Base-by-base conservation (phyloP, 2,113 vertebrate genomes). In the Ardeotis arabs region DNA sequence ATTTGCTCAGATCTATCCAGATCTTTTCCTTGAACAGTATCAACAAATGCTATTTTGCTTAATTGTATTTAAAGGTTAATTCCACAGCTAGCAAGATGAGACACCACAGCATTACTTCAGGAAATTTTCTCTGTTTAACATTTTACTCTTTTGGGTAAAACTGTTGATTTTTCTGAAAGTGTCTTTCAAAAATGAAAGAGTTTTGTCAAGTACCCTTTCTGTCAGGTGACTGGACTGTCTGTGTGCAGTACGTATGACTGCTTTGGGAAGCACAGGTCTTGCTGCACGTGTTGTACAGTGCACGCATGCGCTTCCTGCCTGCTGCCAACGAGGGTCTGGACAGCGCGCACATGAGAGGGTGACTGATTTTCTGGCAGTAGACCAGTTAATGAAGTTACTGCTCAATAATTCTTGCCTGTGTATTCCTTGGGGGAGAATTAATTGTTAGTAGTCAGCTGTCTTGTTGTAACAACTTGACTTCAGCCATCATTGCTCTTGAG, bases 321-420 rank as follows among this genome's bases (percentile, higher is more conserved):
- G 95, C 83, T 95, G 85, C 91, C 89, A 50, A 2, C 6, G 0
- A 72, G 68, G 14, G 3, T 35, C 66, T 84, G 80, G 94, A 49
- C 87, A 72, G 60, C 72, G 35, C 91, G 35, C 52, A 39, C 83
- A 6, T 2, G 2, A 69, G 16, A 73, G 67, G 19, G 33, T 73
- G 53, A 66, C 63, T 90, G 95, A 95, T 81, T 95, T 96, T 95
- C 96, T 97, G 95, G 93, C 91, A 95, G 96, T 28, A 93, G 95
- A 96, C 73, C 52, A 35, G 29, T 63, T 89, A 21, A 4, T 52
- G n/a, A 78, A 73, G 31, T 37, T n/a, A 0, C 17, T 67, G 23
- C 56, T 67, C 2, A 14, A 2, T 81, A 29, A 29, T 27, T 67
- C 27, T 75, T 75, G 19, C 44, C 17, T 75, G 2, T 25, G 7